phyloP scores from a whole-genome alignment of 2,888 invertebrate species.

The Conomelus anceps region DNA sequence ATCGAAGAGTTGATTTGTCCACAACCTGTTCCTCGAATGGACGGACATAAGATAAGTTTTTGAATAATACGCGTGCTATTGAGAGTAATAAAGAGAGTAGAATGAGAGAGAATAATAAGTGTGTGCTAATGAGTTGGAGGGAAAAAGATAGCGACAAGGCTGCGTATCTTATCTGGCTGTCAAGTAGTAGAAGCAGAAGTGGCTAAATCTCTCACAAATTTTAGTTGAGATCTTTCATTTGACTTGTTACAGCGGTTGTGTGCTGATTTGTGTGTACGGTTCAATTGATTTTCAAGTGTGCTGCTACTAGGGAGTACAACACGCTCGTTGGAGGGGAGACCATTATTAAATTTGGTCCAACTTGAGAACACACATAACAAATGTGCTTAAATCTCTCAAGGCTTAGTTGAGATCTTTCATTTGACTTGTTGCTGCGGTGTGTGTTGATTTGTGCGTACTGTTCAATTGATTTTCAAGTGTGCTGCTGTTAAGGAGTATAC shows the following conservation, averaged over 20 bases:
- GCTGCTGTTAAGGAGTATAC: too few relatives aligned
- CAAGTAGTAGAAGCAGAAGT: background rate
- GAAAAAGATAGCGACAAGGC: background rate
- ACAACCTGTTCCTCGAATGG: background rate
- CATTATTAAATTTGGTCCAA: too few relatives aligned
- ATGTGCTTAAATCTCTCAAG: background rate
- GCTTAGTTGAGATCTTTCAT: background rate
- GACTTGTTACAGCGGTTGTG: background rate
- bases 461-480: background rate
- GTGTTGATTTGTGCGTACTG: background rate
- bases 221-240: background rate
- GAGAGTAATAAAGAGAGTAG: background rate
- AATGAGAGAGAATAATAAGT: background rate
- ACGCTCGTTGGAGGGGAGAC: too few relatives aligned
- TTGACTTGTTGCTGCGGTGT: background rate
- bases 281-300: too few relatives aligned
- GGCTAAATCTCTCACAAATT: background rate
- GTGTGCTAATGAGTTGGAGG: background rate
- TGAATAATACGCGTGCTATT: background rate
- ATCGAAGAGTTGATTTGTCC: background rate
- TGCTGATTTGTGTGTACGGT: background rate
- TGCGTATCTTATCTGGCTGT: background rate
- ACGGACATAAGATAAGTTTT: background rate
- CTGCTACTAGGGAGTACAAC: too few relatives aligned
- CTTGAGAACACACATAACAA: too few relatives aligned